Evolutionary conservation across 2,888 invertebrate species (phyloP).

Genomic region (Ligdia adustata): DNA sequence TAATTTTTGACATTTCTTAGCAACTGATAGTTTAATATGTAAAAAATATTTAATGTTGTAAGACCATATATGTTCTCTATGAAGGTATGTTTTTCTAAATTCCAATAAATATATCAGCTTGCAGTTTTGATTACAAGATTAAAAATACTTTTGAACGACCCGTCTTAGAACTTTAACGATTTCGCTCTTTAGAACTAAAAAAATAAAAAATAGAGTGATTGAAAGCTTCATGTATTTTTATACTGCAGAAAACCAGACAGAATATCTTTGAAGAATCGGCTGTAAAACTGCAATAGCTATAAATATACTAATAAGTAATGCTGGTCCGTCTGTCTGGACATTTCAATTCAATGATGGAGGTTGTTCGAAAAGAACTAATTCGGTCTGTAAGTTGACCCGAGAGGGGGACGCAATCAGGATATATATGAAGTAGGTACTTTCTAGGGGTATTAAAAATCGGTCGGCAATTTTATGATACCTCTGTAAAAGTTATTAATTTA

Average conservation of each 20-base stretch:
- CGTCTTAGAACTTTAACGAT: not conserved
- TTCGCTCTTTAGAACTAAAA: constrained; percentile 7
- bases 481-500: no score
- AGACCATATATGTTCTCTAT: no score
- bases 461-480: no score
- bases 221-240: constrained; percentile 19
- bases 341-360: constrained; percentile 73
- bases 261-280: constrained; percentile 34
- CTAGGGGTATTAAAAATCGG: not conserved
- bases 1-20: no score
- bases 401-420: constrained; percentile 21
- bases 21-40: no score
- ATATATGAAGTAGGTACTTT: no score
- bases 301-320: constrained; percentile 40
- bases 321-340: constrained; percentile 57
- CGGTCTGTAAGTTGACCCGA: constrained; percentile 64
- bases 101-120: no score
- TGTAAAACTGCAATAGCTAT: constrained; percentile 39
- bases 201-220: constrained; percentile 20
- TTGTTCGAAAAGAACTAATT: constrained; percentile 78
- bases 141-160: no score
- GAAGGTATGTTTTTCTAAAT: no score
- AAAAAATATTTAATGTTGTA: no score
- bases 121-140: no score
- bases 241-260: constrained; percentile 25